Evolutionary conservation across 2,797 vertebrate genomes (phyloP), one percentile per base, ranked within the genome.

Genomic region (Enteromius unitaeniatus): DNA sequence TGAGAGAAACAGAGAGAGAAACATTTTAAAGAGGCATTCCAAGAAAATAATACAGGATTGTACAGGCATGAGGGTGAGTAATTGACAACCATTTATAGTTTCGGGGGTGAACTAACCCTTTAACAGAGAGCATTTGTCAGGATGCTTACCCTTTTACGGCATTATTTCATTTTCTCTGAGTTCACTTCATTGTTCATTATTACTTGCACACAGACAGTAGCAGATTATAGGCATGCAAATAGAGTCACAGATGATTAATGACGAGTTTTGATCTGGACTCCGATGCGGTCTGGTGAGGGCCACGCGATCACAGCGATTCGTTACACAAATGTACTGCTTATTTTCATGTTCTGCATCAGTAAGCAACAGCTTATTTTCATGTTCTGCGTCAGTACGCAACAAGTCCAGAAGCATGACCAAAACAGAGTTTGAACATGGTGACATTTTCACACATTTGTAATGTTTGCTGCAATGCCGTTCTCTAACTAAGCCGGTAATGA

Each of bases 281-380:
- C 26, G 23, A 84, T 53, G 75, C 75, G 62, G 65, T 84, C 67
- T 70, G 55, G 53, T 49, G 49, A 58, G 14, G 49, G 64, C 60
- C 81, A 68, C 70, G 77, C 73, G 42, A 76, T 68, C 78, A 79
- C 60, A 65, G 47, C 14, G 37, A 84, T 84, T 84, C 68, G 82
- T 84, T 70, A 69, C 75, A 78, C 82, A 72, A 84, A 70, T 84
- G 82, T 78, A 70, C 65, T 49, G 67, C 75, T 84, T 47, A 79
- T 72, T 78, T 70, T 78, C 67, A 78, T 79, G 82, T 64, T 84
- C 82, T 84, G 82, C 76, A 62, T 78, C 82, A 78, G 75, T 84
- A 62, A 72, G 82, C 76, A 78, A 70, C 55, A 72, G 64, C 75
- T 84, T 47, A 79, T 72, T 78, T 70, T 78, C 67, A 78, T 79